phyloP scores from a whole-genome alignment of 2,113 vertebrate genomes.

The Notechis scutatus region DNA sequence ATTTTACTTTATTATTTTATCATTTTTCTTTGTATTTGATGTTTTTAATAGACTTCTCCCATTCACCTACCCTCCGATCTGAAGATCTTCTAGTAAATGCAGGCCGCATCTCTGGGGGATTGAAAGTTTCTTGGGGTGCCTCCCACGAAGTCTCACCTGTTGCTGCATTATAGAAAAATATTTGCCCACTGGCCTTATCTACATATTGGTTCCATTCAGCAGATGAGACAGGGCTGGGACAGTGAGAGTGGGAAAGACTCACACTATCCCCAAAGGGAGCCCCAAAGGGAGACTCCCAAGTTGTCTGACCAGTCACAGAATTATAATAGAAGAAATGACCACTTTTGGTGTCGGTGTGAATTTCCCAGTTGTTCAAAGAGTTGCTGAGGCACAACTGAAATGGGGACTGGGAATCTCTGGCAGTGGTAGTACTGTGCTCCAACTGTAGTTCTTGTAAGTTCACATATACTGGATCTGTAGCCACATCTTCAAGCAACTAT shows the following conservation, averaged over 20 bases:
- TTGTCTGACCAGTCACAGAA: conserved; percentile 79
- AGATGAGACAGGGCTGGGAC: conserved; percentile 53
- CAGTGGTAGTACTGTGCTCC: neutral
- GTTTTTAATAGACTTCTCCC: neutral
- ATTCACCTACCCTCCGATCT: conserved; percentile 66
- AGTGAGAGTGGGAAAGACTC: conserved; percentile 49
- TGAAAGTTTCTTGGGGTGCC: conserved; percentile 62
- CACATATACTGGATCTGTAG: conserved; percentile 74
- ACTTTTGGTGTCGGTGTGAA: conserved; percentile 79
- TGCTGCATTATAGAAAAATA: conserved; percentile 86
- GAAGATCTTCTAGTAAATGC: conserved; percentile 21
- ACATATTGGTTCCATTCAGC: conserved; percentile 80
- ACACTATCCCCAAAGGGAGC: conserved; percentile 45
- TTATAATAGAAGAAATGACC: conserved; percentile 90
- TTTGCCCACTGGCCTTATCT: conserved; percentile 80
- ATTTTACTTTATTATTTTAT: neutral
- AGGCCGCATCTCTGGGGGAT: conserved; percentile 41
- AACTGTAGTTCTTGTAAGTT: conserved; percentile 77
- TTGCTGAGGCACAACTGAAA: neutral
- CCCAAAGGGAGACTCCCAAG: conserved; percentile 87
- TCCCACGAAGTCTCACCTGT: conserved; percentile 92
- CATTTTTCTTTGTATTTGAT: neutral
- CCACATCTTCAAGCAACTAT: conserved; percentile 27
- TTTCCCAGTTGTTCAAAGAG: conserved; percentile 78
- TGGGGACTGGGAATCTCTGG: neutral